A percentile compares a stretch with the other conserved stretches of the same genome.
These are phyloP conservation scores for Anhinga rufa DNA, from an alignment of 2,113 vertebrate genomes.

Conservation along the genomic window DNA sequence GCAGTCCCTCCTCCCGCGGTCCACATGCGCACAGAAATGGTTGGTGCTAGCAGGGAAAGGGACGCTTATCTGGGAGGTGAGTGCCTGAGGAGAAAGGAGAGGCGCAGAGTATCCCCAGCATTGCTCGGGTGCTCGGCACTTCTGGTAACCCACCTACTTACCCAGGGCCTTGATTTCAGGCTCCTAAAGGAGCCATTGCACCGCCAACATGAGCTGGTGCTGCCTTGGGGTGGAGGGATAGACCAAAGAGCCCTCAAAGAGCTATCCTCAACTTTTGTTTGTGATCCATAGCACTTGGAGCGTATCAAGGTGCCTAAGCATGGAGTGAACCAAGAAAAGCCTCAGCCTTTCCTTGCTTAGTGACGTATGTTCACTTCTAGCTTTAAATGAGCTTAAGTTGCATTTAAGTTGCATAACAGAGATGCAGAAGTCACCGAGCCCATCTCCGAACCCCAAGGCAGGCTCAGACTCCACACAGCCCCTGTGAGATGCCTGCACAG, in stretches of 20 bases:
- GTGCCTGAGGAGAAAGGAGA: not conserved
- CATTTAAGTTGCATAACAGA: not conserved
- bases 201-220: not conserved
- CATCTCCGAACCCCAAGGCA: not conserved
- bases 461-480: not conserved
- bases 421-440: not conserved
- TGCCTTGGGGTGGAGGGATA: not conserved
- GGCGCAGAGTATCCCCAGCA: not conserved
- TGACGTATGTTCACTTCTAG: not conserved
- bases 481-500: not conserved
- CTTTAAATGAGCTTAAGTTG: not conserved
- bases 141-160: not conserved
- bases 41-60: not conserved
- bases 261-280: not conserved
- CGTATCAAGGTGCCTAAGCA: not conserved
- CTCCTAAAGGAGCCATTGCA: not conserved
- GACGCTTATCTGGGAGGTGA: not conserved
- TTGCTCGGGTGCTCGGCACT: not conserved
- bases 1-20: not conserved
- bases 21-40: accelerated
- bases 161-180: not conserved
- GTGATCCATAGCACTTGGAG: not conserved
- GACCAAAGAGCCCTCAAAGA: not conserved
- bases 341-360: not conserved
- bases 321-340: not conserved